Evolutionary conservation across 1,140 invertebrate genomes (phyloP), one percentile per base, ranked within the genome.

Genomic region (Lucilia cuprina): DNA sequence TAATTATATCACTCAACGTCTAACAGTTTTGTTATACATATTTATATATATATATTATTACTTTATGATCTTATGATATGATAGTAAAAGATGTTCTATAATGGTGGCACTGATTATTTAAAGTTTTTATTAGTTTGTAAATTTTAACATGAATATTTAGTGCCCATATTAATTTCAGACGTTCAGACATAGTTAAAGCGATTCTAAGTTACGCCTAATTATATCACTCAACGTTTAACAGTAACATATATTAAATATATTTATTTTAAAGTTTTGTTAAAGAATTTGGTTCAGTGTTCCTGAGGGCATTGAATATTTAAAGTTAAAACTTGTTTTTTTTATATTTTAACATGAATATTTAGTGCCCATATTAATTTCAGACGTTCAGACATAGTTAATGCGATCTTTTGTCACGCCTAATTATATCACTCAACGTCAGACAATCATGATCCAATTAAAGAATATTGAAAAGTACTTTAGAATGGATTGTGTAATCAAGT

Each of bases 1-100:
- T 87, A 87, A 87, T 91, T 91, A 89, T 91, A 91, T 91, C 90
- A 91, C 90, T 91, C 88, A 91, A 86, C 84, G 88, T 90, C 87
- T 83, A 17, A 91, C 90, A 86, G 34, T 91, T 74, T 41, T 17
- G 9, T 41, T 30, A 30, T 30, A 30, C 3, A 30, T 30, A 2
- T 30, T 30, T 30, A 30, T 30, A 30, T 30, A 30, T 30, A 2
- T 30, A 2, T 30, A 30, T 30, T 30, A 30, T 30, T 30, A n/a
- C n/a, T 30, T 30, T 30, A 30, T 1, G 25, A 30, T 30, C 25
- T 30, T 30, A 3, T 1, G 3, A 30, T 30, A 30, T 30, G 25
- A 3, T 12, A 83, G 17, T 83, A 60, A 41, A 49, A 25, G 2
- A 0, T 30, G 25, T 25, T 13, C 30, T 13, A 19, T 74, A 9